Conservation (phyloP, 2,888 invertebrate genomes). For the Tyria jacobaeae region DNA sequence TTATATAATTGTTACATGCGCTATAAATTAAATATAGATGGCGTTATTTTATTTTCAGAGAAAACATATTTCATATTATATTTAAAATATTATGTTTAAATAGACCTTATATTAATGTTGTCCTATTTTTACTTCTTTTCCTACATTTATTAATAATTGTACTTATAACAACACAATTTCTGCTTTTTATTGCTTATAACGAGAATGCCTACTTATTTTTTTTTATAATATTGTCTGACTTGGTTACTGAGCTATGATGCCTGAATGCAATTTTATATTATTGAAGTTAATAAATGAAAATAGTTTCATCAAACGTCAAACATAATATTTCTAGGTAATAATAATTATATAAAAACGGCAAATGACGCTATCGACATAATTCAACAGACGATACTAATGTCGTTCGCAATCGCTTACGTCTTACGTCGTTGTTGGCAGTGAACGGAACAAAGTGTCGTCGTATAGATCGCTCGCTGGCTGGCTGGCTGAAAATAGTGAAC, state of each 20-base stretch:
- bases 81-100: no score
- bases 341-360: slow-evolving; percentile 11
- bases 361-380: slow-evolving; percentile 56
- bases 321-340: neutral
- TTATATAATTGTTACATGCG: neutral
- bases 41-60: neutral
- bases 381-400: slow-evolving; percentile 54
- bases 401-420: slow-evolving; percentile 65
- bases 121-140: neutral
- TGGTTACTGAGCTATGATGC: neutral
- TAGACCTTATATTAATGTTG: no score
- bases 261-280: neutral
- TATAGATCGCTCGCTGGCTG: slow-evolving; percentile 84
- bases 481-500: slow-evolving; percentile 86
- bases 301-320: neutral
- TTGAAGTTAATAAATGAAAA: neutral
- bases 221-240: neutral
- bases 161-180: neutral
- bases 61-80: no score
- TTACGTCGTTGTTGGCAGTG: slow-evolving; percentile 76
- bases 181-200: neutral
- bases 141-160: neutral
- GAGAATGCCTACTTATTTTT: slow-evolving; percentile 17
- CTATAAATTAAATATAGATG: neutral
- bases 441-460: slow-evolving; percentile 85